Evolutionary conservation across 1,140 invertebrate species (phyloP).

Genomic region (Octopus sinensis): DNA sequence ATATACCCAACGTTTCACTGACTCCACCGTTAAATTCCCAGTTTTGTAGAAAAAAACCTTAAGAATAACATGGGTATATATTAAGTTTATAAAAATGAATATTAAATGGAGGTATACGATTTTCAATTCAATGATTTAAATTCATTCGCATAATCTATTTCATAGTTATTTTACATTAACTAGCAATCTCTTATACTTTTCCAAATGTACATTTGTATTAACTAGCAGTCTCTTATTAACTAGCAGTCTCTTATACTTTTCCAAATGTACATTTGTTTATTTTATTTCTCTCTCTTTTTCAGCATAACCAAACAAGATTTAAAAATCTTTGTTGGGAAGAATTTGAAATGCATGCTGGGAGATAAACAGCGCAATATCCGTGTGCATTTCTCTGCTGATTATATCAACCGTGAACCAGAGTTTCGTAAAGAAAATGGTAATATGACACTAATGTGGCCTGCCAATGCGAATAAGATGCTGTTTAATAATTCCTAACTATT

Average conservation of each 20-base stretch:
- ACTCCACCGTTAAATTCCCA: too few relatives aligned
- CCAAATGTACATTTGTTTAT: background rate
- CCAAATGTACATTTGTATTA: background rate
- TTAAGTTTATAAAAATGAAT: too few relatives aligned
- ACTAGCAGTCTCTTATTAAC: background rate
- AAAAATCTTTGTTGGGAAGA: conserved; percentile 66
- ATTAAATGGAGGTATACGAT: background rate
- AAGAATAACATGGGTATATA: too few relatives aligned
- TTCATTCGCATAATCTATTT: background rate
- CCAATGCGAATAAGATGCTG: conserved; percentile 9
- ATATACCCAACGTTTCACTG: too few relatives aligned
- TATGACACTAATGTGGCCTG: conserved; percentile 52
- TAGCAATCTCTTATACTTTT: background rate
- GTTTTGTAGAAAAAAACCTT: too few relatives aligned
- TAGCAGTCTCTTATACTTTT: background rate
- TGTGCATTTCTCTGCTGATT: conserved; percentile 62
- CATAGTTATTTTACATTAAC: background rate
- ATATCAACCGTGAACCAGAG: conserved; percentile 58
- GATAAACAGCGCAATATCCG: conserved; percentile 66
- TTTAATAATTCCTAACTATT: too few relatives aligned
- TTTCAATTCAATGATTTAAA: background rate
- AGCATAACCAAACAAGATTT: conserved; percentile 66
- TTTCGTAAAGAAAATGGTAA: conserved; percentile 63
- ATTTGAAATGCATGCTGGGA: conserved; percentile 72
- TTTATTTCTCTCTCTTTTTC: conserved; percentile 34